These are phyloP conservation scores for Pycnonotus jocosus DNA, from an alignment of 2,113 vertebrate genomes.

Conservation along the genomic window DNA sequence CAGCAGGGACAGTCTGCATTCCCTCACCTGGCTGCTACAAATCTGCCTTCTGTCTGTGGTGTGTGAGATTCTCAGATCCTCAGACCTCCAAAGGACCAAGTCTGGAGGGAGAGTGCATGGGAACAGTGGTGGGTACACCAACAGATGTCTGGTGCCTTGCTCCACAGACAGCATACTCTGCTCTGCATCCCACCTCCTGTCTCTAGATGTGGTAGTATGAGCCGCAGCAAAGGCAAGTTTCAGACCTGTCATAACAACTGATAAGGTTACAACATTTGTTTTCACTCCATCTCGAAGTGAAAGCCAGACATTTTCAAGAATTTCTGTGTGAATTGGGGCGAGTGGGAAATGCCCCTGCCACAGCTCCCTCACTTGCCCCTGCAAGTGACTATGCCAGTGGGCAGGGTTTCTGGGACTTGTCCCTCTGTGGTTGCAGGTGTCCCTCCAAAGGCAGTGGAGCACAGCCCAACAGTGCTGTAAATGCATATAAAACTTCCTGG, in stretches of 20 bases:
- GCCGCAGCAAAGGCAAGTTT: not conserved
- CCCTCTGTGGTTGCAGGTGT: not conserved
- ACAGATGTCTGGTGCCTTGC: not conserved
- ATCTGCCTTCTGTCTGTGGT: not conserved
- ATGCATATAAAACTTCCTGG: not conserved
- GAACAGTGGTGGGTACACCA: not conserved
- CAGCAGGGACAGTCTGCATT: accelerated
- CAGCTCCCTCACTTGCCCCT: not conserved
- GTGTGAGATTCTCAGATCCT: not conserved
- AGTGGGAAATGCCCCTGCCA: not conserved
- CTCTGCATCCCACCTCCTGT: not conserved
- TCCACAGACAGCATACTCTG: accelerated
- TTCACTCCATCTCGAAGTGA: not conserved
- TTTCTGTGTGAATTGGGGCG: not conserved
- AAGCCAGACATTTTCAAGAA: not conserved
- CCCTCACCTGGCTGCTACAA: not conserved
- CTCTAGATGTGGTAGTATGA: not conserved
- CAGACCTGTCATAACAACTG: not conserved
- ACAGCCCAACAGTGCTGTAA: not conserved
- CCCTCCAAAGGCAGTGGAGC: not conserved
- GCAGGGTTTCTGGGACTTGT: accelerated
- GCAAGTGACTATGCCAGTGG: accelerated
- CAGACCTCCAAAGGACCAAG: not conserved
- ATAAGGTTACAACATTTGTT: conserved; percentile 11
- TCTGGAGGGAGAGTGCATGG: not conserved